Conservation (phyloP, 2,888 invertebrate genomes). For the Rotaria macrura region DNA sequence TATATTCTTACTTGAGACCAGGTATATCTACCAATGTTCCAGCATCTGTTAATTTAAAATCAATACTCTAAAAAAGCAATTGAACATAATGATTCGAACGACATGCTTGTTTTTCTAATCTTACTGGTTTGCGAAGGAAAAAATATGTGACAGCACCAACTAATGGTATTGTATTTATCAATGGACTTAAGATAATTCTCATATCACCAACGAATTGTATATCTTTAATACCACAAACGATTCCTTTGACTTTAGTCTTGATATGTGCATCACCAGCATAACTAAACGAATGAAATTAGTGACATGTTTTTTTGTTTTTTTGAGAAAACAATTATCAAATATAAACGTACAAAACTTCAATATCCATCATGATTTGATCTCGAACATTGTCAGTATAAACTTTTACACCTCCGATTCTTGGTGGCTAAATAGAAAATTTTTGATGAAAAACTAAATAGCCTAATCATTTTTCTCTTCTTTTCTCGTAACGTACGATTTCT, state of each 20-base stretch:
- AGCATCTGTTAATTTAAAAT: constrained; percentile 22
- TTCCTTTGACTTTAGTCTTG: constrained; percentile 19
- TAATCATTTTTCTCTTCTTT: no score
- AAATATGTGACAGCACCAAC: constrained; percentile 28
- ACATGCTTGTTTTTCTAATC: no score
- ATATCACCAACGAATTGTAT: constrained; percentile 32
- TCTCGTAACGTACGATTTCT: constrained; percentile 24
- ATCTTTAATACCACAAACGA: constrained; percentile 32
- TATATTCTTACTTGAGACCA: background rate
- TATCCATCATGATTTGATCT: constrained; percentile 33
- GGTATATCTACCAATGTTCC: constrained; percentile 6
- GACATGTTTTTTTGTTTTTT: no score
- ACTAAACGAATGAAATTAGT: constrained; percentile 5
- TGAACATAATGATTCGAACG: background rate
- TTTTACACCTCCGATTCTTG: constrained; percentile 30
- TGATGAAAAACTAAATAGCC: no score
- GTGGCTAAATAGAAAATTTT: constrained; percentile 19
- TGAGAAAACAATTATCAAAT: background rate
- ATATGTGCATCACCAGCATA: constrained; percentile 34
- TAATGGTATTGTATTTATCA: constrained; percentile 30
- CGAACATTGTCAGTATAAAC: constrained; percentile 31
- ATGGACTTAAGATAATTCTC: constrained; percentile 28
- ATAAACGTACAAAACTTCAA: constrained; percentile 30
- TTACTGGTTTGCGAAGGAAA: constrained; percentile 32
- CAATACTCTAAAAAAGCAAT: background rate